These are phyloP conservation scores for Idris sp. DNA, from an alignment of 1,140 invertebrate genomes.

Conservation along the genomic window DNA sequence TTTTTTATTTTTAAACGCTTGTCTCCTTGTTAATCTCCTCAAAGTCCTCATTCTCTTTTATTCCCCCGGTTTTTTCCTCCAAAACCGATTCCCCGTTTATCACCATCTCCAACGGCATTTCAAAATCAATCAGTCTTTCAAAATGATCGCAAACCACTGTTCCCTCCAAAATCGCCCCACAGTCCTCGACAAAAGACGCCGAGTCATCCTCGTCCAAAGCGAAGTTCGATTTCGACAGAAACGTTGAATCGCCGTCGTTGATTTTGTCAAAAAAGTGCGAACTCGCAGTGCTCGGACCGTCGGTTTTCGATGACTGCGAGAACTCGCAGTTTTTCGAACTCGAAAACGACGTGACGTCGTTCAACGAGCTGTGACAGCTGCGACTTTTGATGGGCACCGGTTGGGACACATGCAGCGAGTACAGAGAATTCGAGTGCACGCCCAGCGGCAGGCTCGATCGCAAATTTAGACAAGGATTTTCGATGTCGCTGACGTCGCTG, in stretches of 20 bases:
- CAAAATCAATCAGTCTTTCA: constrained; percentile 63
- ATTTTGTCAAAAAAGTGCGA: constrained; percentile 60
- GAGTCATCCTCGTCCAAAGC: constrained; percentile 21
- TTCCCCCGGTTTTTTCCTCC: constrained; percentile 44
- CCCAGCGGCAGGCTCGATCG: constrained; percentile 37
- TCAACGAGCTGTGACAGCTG: constrained; percentile 70
- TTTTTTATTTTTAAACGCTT: constrained; percentile 71
- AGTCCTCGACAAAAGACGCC: constrained; percentile 44
- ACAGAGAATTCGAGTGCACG: constrained; percentile 70
- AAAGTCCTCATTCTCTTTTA: constrained; percentile 56
- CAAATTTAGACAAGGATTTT: constrained; percentile 18
- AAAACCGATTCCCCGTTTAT: constrained; percentile 42
- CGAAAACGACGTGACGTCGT: constrained; percentile 66
- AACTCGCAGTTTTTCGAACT: constrained; percentile 68
- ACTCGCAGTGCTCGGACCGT: constrained; percentile 62
- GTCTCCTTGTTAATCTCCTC: constrained; percentile 73
- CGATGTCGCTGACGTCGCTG: constrained; percentile 50
- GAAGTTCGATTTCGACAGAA: constrained; percentile 45
- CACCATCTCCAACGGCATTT: constrained; percentile 36
- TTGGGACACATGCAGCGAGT: constrained; percentile 65
- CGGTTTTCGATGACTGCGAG: constrained; percentile 65
- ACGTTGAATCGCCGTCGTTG: constrained; percentile 24
- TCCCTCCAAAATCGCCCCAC: constrained; percentile 2
- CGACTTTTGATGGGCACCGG: constrained; percentile 59
- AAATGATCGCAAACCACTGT: constrained; percentile 46